A percentile compares a stretch with the other conserved stretches of the same genome.
Conservation (phyloP, 92 coral and sea anemone species). For the Porites evermanni region DNA sequence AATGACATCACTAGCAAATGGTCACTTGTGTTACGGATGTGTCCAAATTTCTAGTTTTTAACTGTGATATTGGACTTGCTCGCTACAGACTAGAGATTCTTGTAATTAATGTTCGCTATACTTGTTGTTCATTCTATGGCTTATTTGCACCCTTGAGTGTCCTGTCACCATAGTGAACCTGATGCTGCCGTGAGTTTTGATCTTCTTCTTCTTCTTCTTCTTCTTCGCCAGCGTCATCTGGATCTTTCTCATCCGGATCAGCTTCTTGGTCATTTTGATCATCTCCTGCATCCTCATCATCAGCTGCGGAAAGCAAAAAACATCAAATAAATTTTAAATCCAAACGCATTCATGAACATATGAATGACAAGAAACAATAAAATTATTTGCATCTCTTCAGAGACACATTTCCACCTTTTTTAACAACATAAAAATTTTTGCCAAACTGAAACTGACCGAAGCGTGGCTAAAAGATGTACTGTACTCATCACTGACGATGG, state of each 20-base stretch:
- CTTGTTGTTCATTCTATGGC: not conserved
- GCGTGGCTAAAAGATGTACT: too few species aligned
- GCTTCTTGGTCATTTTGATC: slow-evolving; percentile 24
- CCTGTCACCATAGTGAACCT: slow-evolving; percentile 2
- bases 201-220: not conserved
- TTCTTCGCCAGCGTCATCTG: slow-evolving; percentile 36
- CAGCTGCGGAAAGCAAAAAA: slow-evolving; percentile 13
- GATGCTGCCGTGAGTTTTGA: slow-evolving; percentile 12
- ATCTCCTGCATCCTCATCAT: slow-evolving; percentile 37
- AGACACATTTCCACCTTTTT: too few species aligned
- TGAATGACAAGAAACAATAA: not conserved
- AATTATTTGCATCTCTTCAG: too few species aligned
- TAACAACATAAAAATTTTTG: too few species aligned
- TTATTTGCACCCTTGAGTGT: slow-evolving; percentile 19
- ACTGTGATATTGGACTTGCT: too few species aligned
- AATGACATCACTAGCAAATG: too few species aligned
- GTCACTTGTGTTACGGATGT: too few species aligned
- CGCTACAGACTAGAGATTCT: too few species aligned
- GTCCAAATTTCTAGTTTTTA: too few species aligned
- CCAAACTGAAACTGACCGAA: too few species aligned
- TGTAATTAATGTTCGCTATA: too few species aligned
- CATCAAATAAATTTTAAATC: not conserved
- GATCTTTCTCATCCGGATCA: slow-evolving; percentile 29
- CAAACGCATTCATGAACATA: not conserved
- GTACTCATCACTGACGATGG: too few species aligned